phyloP scores from a whole-genome alignment of 1,140 invertebrate species.

The Mycetomoellerius zeteki region DNA sequence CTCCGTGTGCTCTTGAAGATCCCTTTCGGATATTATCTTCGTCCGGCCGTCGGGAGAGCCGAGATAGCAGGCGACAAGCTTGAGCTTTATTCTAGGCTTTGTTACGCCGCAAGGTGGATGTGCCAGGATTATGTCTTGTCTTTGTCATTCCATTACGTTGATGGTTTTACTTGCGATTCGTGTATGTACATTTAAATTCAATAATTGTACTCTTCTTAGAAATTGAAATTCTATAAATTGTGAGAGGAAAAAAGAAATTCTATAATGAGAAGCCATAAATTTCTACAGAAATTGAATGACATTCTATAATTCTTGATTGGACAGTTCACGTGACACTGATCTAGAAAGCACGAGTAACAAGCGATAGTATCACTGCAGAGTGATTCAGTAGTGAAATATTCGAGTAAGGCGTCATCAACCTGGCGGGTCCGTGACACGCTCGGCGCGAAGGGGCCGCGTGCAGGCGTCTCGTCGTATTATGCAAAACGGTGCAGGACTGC shows the following conservation, averaged over 20 bases:
- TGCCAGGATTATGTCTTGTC: neutral
- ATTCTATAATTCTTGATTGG: slow-evolving; percentile 13
- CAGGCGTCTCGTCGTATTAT: slow-evolving; percentile 82
- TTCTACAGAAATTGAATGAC: neutral
- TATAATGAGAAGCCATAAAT: neutral
- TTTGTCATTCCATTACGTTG: neutral
- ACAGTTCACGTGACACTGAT: neutral
- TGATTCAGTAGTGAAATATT: slow-evolving; percentile 71
- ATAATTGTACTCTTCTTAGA: neutral
- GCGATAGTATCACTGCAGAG: slow-evolving; percentile 10
- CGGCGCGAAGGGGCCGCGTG: slow-evolving; percentile 72
- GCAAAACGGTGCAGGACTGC: slow-evolving; percentile 76
- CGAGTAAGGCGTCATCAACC: slow-evolving; percentile 70
- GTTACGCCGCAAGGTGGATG: neutral
- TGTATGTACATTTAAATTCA: neutral
- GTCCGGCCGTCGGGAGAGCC: neutral
- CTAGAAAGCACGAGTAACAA: slow-evolving; percentile 8
- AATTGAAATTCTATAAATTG: neutral
- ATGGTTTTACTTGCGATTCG: neutral
- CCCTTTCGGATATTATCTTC: slow-evolving; percentile 41
- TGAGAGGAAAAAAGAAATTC: neutral
- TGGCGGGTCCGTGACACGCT: slow-evolving; percentile 70
- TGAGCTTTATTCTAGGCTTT: neutral
- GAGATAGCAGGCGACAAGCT: neutral
- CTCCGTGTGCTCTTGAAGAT: neutral